A percentile compares a stretch with the other conserved stretches of the same genome.
Conservation (phyloP, 2,113 vertebrate genomes). For the Astur gentilis region DNA sequence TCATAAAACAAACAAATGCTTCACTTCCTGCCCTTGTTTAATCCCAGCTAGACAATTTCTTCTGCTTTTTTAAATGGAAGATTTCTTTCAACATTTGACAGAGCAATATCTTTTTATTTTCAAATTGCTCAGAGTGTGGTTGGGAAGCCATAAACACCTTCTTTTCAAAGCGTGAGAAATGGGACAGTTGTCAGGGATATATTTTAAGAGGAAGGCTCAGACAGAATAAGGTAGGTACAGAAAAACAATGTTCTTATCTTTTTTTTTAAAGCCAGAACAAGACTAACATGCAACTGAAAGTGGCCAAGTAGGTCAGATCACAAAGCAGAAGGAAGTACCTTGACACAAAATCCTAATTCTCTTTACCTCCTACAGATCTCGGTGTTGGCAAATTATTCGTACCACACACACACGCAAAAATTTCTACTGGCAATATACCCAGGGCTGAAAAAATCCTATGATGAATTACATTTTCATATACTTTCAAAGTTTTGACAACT, state of each 20-base stretch:
- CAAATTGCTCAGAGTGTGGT: background rate
- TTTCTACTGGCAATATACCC: background rate
- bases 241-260: background rate
- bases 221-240: background rate
- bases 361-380: background rate
- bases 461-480: background rate
- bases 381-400: background rate
- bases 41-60: conserved; percentile 37
- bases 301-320: background rate
- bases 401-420: background rate
- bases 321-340: background rate
- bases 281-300: background rate
- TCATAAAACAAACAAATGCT: conserved; percentile 60
- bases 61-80: background rate
- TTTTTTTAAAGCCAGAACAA: background rate
- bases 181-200: background rate
- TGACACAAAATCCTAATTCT: background rate
- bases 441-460: background rate
- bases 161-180: background rate
- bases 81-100: background rate
- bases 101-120: background rate
- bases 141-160: background rate
- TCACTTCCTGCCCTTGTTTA: conserved; percentile 33
- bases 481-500: background rate
- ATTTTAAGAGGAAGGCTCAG: background rate